phyloP scores from a whole-genome alignment of 37 sponge, comb jelly and placozoan species.

The Crambe crambe region DNA sequence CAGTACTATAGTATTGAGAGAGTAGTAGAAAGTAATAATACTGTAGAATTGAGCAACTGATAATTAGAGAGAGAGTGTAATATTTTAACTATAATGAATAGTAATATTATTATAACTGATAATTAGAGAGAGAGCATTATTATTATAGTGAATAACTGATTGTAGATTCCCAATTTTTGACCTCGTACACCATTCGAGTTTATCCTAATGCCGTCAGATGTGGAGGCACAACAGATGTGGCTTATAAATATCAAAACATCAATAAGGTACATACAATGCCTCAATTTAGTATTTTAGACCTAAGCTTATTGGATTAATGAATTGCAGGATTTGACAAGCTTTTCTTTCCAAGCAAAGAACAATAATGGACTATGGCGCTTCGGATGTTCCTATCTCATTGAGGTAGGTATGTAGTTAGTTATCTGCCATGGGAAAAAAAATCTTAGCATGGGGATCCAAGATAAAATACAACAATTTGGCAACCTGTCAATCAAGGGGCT shows the following conservation, averaged over 20 bases:
- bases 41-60: too few species aligned
- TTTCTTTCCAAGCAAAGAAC: conserved; percentile 3
- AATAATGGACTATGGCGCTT: conserved; percentile 37
- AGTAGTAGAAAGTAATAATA: background rate
- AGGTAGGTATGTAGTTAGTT: conserved; percentile 12
- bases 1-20: background rate
- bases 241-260: conserved; percentile 16
- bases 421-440: background rate
- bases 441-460: too few species aligned
- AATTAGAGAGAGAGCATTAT: too few species aligned
- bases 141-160: too few species aligned
- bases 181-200: conserved; percentile 24
- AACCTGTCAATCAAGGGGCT: too few species aligned
- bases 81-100: too few species aligned
- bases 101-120: too few species aligned
- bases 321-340: conserved; percentile 26
- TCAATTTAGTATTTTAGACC: background rate
- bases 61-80: too few species aligned
- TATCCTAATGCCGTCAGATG: conserved; percentile 1
- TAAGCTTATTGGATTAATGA: too few species aligned
- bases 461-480: too few species aligned
- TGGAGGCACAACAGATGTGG: conserved; percentile 6
- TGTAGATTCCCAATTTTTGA: conserved; percentile 15
- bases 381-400: conserved; percentile 18
- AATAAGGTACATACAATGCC: conserved; percentile 4